Evolutionary conservation across 2,888 invertebrate genomes (phyloP), one percentile per base, ranked within the genome.

Genomic region (Invenusta paracnida): DNA sequence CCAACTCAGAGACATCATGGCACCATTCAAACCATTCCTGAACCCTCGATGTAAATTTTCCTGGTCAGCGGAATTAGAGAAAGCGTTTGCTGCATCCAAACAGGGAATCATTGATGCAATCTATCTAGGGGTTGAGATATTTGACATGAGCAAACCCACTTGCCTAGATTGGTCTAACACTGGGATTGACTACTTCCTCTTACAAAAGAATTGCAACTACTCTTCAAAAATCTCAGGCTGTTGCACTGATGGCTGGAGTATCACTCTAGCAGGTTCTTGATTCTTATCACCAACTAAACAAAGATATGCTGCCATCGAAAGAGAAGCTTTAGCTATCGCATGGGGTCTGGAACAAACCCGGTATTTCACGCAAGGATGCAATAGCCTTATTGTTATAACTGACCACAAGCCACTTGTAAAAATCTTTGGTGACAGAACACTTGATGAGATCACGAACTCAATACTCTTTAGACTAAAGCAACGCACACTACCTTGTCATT

Each of bases 1-100:
- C 87, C 0, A 88, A 88, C 31, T 82, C 17, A 29, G 82, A 30
- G 29, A 82, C 25, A 82, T 82, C 82, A 82, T 82, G 29, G 73
- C 48, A 48, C 48, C 48, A 48, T 48, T 48, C 48, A 48, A 48
- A 48, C 48, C 48, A 48, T 48, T 48, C 17, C 48, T 48, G 48
- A 48, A 17, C 73, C 73, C 17, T 73, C 27, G 73, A 5, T 73
- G 73, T 73, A 73, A 73, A 25, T 73, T 73, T 5, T 73, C 73
- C 11, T 73, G 73, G 73, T 73, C 73, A 23, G 73, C 73, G 2
- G 27, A 73, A 73, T 23, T 73, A 73, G 73, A 73, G 11, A 23
- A 73, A 73, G 73, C 27, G 17, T 73, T 73, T 73, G 25, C 73
- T 73, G 73, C 73, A n/a, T 73, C 27, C 11, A 73, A 73, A 23